These are phyloP conservation scores for Helicoverpa zea DNA, from an alignment of 1,140 invertebrate genomes.

Conservation along the genomic window DNA sequence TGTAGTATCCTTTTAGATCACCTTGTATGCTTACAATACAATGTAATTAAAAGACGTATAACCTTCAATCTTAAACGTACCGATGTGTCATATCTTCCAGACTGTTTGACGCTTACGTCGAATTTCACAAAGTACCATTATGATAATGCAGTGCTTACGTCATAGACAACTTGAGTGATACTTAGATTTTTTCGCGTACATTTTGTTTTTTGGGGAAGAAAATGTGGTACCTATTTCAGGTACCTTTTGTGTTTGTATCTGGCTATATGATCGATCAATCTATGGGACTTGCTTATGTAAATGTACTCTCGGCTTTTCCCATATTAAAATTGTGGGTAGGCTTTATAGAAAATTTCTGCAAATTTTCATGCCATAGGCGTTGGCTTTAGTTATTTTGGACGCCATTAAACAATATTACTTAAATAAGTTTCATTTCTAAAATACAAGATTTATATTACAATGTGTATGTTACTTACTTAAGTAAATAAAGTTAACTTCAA, in stretches of 20 bases:
- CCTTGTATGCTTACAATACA: not conserved
- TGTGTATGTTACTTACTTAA: not conserved
- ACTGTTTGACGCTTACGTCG: slow-evolving; percentile 5
- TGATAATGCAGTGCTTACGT: slow-evolving; percentile 31
- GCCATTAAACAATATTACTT: too few species aligned
- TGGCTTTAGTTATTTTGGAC: too few species aligned
- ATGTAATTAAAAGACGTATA: not conserved
- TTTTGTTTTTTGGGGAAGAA: not conserved
- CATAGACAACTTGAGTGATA: not conserved
- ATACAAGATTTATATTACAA: not conserved
- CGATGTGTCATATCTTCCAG: slow-evolving; percentile 12
- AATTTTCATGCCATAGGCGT: too few species aligned
- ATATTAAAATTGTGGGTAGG: too few species aligned
- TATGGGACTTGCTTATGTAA: not conserved
- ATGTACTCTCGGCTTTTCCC: too few species aligned
- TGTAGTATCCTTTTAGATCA: not conserved
- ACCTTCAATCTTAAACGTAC: not conserved
- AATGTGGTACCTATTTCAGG: not conserved
- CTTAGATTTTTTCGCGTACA: not conserved
- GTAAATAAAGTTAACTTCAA: not conserved
- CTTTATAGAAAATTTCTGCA: too few species aligned
- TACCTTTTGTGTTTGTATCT: not conserved
- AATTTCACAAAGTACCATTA: slow-evolving; percentile 11
- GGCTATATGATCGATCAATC: too few species aligned
- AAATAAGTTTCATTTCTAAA: not conserved